Base-by-base conservation (phyloP, 2,113 vertebrate genomes). In the Coturnix japonica region DNA sequence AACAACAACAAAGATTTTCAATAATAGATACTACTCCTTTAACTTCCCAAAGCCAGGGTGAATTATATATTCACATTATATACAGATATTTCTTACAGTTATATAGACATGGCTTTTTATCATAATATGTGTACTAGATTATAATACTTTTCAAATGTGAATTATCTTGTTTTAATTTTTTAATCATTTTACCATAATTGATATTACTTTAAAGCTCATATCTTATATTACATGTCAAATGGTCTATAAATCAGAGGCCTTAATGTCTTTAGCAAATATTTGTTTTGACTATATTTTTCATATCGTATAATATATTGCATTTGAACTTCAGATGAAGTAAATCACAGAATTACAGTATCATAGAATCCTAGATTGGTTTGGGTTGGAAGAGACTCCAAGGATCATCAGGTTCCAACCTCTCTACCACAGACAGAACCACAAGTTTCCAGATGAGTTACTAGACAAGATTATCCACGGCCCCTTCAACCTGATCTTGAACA, bases 31-130 rank as follows among this genome's bases (percentile, higher is more conserved):
- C 26, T 90, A 91, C 87, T 67, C 53, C 21, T 74, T 44, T 1
- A 53, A 39, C 41, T 26, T 88, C n/a, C 44, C 44, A 44, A 86
- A 44, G 16, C 12, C 44, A 72, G 21, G 20, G 6, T 64, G 39
- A 85, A 71, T 77, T 74, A 69, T 83, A 88, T 91, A 81, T 81
- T 94, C 25, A 47, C 73, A 12, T 75, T 49, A n/a, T 43, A 51
- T 47, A 35, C 6, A 87, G 16, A 59, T 3, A 44, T 57, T 85
- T 85, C 33, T 77, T 87, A 53, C 4, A 63, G 37, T 57, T 26
- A 26, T 43, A 61, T 6, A 51, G 43, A 39, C 1, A 25, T 57
- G 53, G 47, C 12, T 35, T 88, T 78, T 88, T 25, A 81, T 74
- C 6, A 25, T 7, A 30, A 13, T 46, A 1, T 31, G 12, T 53